phyloP scores from a whole-genome alignment of 2,888 invertebrate genomes.

The Peribatodes rhomboidaria region DNA sequence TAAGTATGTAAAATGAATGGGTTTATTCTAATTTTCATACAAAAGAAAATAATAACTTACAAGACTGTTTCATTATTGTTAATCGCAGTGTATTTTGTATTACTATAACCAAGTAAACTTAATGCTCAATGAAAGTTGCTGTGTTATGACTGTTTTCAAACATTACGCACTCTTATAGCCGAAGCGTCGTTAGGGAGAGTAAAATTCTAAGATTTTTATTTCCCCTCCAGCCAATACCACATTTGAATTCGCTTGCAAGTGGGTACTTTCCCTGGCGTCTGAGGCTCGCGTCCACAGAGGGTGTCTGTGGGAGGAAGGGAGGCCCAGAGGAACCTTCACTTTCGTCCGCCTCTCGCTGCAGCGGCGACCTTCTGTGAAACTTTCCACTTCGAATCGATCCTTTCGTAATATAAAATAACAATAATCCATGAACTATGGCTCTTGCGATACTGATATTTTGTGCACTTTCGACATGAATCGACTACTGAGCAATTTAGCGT shows the following conservation, averaged over 20 bases:
- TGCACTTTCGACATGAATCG: slow-evolving; percentile 28
- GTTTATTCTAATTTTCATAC: not conserved
- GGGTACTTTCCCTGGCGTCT: slow-evolving; percentile 70
- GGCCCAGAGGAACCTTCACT: slow-evolving; percentile 66
- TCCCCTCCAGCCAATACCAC: slow-evolving; percentile 38
- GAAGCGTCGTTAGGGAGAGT: slow-evolving; percentile 2
- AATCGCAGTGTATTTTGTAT: too few species aligned
- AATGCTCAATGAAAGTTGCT: not conserved
- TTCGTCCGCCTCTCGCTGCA: slow-evolving; percentile 65
- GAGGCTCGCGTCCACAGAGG: slow-evolving; percentile 58
- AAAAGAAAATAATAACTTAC: too few species aligned
- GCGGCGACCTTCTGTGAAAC: slow-evolving; percentile 66
- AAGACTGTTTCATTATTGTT: too few species aligned
- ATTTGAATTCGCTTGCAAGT: slow-evolving; percentile 44
- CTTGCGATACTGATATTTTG: slow-evolving; percentile 39
- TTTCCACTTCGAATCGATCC: slow-evolving; percentile 62
- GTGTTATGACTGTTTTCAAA: not conserved
- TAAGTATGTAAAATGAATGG: not conserved
- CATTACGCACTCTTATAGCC: not conserved
- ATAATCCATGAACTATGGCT: slow-evolving; percentile 36
- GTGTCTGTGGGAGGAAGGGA: slow-evolving; percentile 50
- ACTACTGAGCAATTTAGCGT: slow-evolving; percentile 20
- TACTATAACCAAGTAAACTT: too few species aligned
- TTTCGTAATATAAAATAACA: slow-evolving; percentile 50
- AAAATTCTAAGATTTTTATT: slow-evolving; percentile 36